phyloP scores from a whole-genome alignment of 1,140 invertebrate genomes.

The Metaphire vulgaris region DNA sequence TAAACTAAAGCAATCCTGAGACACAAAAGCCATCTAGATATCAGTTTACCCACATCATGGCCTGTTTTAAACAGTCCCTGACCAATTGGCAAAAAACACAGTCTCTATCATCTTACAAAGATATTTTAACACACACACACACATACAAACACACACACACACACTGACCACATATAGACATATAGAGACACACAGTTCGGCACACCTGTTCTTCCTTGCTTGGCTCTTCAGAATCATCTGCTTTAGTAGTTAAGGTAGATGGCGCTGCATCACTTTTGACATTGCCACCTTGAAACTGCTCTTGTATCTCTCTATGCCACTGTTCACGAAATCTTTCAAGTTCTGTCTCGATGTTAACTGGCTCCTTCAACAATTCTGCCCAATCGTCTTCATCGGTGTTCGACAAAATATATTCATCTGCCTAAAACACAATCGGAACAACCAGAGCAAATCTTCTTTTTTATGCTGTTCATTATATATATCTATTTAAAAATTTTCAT shows the following conservation, averaged over 20 bases:
- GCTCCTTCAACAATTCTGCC: neutral
- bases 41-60: too few species aligned
- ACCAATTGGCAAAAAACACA: too few species aligned
- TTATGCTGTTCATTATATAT: too few species aligned
- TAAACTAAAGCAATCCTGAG: neutral
- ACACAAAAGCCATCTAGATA: neutral
- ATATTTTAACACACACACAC: too few species aligned
- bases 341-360: constrained; percentile 15
- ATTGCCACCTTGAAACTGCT: neutral
- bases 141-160: too few species aligned
- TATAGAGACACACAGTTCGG: neutral
- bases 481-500: too few species aligned
- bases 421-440: too few species aligned
- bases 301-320: constrained; percentile 10
- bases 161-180: neutral
- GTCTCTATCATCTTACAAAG: too few species aligned
- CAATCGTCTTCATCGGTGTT: neutral
- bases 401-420: neutral
- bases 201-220: neutral
- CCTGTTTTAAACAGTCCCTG: too few species aligned
- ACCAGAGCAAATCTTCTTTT: too few species aligned
- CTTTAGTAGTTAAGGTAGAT: neutral
- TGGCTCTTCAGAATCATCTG: neutral
- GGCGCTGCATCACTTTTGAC: neutral
- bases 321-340: constrained; percentile 16